These are phyloP conservation scores for Saccopteryx leptura DNA, from an alignment of 2,113 vertebrate species.

Conservation along the genomic window DNA sequence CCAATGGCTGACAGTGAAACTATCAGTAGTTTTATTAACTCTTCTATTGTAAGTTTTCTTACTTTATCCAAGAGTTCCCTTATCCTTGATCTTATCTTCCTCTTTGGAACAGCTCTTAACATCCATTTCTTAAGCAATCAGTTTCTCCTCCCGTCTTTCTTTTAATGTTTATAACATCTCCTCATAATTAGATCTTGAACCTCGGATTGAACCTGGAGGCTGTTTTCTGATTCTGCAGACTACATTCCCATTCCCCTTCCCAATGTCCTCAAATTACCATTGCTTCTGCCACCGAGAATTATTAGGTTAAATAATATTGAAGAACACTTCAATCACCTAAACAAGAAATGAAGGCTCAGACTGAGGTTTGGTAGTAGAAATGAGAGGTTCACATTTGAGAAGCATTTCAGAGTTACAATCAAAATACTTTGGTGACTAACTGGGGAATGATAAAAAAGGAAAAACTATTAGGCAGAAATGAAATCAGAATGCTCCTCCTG, in stretches of 20 bases:
- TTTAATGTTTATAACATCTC: background rate
- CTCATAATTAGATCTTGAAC: background rate
- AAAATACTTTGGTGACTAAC: constrained; percentile 3
- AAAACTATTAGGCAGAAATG: background rate
- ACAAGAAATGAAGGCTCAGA: background rate
- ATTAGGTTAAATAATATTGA: background rate
- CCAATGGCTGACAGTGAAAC: background rate
- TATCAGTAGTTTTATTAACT: background rate
- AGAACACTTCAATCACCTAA: background rate
- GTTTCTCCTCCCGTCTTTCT: background rate
- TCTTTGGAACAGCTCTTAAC: background rate
- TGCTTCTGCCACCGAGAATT: background rate
- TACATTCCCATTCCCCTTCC: background rate
- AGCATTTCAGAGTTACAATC: background rate
- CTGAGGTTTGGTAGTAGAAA: background rate
- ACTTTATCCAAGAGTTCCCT: background rate
- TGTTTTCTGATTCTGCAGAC: background rate
- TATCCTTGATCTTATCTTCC: background rate
- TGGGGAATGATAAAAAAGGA: background rate
- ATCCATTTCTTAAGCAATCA: background rate
- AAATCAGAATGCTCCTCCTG: background rate
- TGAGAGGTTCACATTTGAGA: background rate
- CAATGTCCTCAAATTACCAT: background rate
- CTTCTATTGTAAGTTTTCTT: background rate
- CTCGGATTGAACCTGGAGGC: background rate